phyloP scores from a whole-genome alignment of 2,113 vertebrate genomes.

The Camelus dromedarius region DNA sequence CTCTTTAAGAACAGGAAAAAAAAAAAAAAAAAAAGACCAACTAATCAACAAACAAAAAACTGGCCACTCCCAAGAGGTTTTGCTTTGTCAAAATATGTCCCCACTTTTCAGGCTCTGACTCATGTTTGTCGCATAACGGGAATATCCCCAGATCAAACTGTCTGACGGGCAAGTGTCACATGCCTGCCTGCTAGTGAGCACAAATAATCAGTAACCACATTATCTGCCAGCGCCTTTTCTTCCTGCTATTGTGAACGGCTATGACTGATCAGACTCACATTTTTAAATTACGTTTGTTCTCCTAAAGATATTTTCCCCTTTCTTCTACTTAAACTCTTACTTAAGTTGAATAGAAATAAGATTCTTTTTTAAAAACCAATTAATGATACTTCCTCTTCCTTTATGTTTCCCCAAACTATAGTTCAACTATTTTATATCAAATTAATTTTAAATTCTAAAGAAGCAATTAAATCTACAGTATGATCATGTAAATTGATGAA shows the following conservation, averaged over 20 bases:
- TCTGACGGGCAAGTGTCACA: background rate
- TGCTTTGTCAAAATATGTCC: background rate
- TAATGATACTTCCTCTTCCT: background rate
- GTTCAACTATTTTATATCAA: background rate
- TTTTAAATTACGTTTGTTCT: conserved; percentile 14
- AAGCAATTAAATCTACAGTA: background rate
- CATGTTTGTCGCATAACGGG: too few relatives aligned
- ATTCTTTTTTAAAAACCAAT: conserved; percentile 21
- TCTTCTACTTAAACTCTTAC: background rate
- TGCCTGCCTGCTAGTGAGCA: background rate
- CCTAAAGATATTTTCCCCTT: background rate
- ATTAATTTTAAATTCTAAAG: conserved; percentile 8
- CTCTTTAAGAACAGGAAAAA: background rate
- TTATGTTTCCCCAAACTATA: background rate
- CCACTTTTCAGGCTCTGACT: background rate
- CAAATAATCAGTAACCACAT: background rate
- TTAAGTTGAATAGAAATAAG: background rate
- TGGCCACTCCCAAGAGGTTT: background rate
- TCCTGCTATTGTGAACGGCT: background rate
- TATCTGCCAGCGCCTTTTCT: background rate
- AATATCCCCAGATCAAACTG: background rate
- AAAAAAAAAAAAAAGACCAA: background rate
- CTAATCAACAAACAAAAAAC: too few relatives aligned
- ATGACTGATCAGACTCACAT: background rate
- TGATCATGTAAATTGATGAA: background rate